Evolutionary conservation across 2,797 vertebrate genomes (phyloP), one percentile per base, ranked within the genome.

Genomic region (Malacoraja senta): DNA sequence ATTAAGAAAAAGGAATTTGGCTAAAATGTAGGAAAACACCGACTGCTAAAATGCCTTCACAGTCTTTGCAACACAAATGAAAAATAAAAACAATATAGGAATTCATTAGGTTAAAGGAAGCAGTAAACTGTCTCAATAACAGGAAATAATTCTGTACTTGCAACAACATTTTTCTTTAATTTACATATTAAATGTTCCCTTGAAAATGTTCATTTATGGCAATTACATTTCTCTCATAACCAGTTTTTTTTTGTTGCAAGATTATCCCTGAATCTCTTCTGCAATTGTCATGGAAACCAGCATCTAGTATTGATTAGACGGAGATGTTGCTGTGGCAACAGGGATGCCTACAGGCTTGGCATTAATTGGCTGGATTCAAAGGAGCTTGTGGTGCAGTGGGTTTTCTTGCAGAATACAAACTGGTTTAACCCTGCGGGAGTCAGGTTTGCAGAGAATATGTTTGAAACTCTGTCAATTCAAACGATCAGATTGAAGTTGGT

Each of bases 321-420:
- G 95, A 95, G 26, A 94, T 94, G 96, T 97, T 97, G 95, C 97
- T 95, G 97, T 96, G 95, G 97, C 96, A 97, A 97, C 95, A 63
- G 95, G 94, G 93, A 97, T 97, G 96, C 97, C 96, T 97, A 94
- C 8, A 93, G 95, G 94, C 94, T 93, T 93, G 78, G 44, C 2
- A 19, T 95, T 96, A 96, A 96, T 96, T 96, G 95, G 95, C 0
- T 0, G 74, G 94, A 94, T 93, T 71, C 72, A 94, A 94, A 94
- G 94, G 83, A 86, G 94, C 79, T 92, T 93, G 79, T 88, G 93
- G 91, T 63, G 93, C 93, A 93, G 93, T 77, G 83, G 93, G 74
- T 71, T 72, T 93, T 93, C 93, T 80, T 93, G 88, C 93, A 88
- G 92, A n/a, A 94, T 93, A 83, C 93, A 86, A 94, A 93, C 94